These are phyloP conservation scores for Bactericera cockerelli DNA, from an alignment of 1,140 invertebrate species.

Conservation along the genomic window DNA sequence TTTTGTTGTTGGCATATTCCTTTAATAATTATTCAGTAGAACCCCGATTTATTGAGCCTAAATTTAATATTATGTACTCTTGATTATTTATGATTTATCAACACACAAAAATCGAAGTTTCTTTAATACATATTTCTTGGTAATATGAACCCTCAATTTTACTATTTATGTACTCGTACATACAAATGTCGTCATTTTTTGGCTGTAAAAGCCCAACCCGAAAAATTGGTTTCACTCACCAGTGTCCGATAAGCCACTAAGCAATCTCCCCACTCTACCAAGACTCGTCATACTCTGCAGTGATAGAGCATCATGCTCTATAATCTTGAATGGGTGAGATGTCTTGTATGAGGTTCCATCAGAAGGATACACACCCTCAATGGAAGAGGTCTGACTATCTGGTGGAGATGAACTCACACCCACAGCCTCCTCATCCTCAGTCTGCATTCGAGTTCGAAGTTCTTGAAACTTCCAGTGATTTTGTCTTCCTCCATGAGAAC, in stretches of 20 bases:
- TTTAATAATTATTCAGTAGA: no score
- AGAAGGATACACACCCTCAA: conserved; percentile 39
- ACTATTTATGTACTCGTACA: no score
- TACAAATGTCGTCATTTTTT: no score
- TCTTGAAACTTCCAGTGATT: conserved; percentile 47
- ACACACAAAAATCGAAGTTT: no score
- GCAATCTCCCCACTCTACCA: conserved; percentile 56
- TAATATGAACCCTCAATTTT: no score
- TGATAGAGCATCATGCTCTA: conserved; percentile 71
- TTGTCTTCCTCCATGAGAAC: conserved; percentile 32
- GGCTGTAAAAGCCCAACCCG: no score
- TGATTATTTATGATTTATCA: no score
- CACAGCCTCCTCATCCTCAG: conserved; percentile 47
- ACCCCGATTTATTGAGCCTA: no score
- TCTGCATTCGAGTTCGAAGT: conserved; percentile 65
- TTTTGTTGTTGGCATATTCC: no score
- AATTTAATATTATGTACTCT: no score
- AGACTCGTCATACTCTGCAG: conserved; percentile 73
- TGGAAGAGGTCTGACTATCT: conserved; percentile 60
- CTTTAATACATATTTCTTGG: no score
- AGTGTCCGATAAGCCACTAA: conserved; percentile 36
- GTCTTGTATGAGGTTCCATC: conserved; percentile 36
- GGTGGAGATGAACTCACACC: conserved; percentile 50
- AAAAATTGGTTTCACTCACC: neutral
- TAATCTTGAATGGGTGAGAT: conserved; percentile 61